Evolutionary conservation across 2,113 vertebrate species (phyloP), one percentile per base, ranked within the genome.

Genomic region (Papio anubis): DNA sequence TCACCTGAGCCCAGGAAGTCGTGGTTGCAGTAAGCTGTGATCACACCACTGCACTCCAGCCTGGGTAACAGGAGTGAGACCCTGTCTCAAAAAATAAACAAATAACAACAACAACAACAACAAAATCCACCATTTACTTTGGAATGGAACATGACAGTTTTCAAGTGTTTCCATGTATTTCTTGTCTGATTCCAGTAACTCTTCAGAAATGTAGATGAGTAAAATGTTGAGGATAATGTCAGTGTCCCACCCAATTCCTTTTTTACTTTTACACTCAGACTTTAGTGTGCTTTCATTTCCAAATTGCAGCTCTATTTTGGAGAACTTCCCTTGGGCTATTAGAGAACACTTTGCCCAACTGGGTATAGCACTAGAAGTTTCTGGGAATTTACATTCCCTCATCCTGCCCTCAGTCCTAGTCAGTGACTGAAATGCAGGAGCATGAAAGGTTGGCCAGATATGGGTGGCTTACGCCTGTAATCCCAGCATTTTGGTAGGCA

Each of bases 61-160:
- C 59, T 61, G 25, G 25, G 59, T 30, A 30, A 61, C 5, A 61
- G 5, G 5, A 61, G 11, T 61, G 59, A 61, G 25, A 61, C 25
- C 25, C 4, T 27, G 10, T 61, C 59, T 61, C 59, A 61, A 61
- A 61, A 61, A 61, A 61, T 61, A 61, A 61, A 61, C 59, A 61
- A 61, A 12, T 30, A 61, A 61, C 59, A 61, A 59, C 21, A 59
- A 30, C 25, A 59, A 59, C 45, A 50, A 50, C 48, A 50, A 50
- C 48, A 95, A 97, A 93, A 95, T 38, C 55, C 8, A 85, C 43
- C 35, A 90, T 89, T 96, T 87, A 75, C 70, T 95, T 95, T 95
- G 48, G 43, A 92, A 96, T 40, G 55, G 13, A 80, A 73, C 18
- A 79, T 80, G 61, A 79, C 0, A 1, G n/a, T 96, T 78, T 94